Percentiles rank a stretch among this genome's conserved stretches.
These are phyloP conservation scores for Phoenicopterus ruber DNA, from an alignment of 2,113 vertebrate genomes.

Conservation along the genomic window DNA sequence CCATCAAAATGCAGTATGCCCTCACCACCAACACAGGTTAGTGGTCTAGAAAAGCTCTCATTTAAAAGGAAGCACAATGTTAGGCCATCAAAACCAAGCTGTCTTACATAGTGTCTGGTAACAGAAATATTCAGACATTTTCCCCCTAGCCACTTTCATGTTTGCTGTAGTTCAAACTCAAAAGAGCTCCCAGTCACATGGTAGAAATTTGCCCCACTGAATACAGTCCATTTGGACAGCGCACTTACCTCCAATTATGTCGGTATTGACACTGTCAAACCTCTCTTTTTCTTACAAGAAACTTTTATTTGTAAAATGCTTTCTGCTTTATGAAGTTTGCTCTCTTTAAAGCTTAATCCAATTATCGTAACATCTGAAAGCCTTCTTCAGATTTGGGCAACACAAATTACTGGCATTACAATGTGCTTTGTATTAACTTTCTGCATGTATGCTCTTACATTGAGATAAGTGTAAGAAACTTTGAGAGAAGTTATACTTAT, in stretches of 20 bases:
- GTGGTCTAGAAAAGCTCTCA: not conserved
- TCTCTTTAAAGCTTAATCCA: not conserved
- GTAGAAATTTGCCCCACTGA: not conserved
- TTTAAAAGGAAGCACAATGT: not conserved
- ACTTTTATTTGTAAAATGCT: not conserved
- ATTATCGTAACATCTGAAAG: not conserved
- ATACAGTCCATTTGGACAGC: not conserved
- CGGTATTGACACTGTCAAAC: not conserved
- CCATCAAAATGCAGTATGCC: not conserved
- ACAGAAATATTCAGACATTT: not conserved
- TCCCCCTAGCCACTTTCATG: not conserved
- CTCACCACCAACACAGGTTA: not conserved
- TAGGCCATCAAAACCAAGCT: not conserved
- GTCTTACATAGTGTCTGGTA: not conserved
- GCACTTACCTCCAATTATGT: not conserved
- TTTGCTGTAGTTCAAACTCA: not conserved
- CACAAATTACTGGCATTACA: not conserved
- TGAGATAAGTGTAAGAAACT: not conserved
- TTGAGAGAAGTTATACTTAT: not conserved
- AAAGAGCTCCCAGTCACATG: not conserved
- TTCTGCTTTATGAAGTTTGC: not conserved
- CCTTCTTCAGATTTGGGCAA: not conserved
- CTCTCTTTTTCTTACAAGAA: not conserved
- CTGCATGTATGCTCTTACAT: not conserved
- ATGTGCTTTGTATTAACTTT: not conserved